These are phyloP conservation scores for Lipophrys pholis DNA, from an alignment of 2,113 vertebrate genomes.

Conservation along the genomic window DNA sequence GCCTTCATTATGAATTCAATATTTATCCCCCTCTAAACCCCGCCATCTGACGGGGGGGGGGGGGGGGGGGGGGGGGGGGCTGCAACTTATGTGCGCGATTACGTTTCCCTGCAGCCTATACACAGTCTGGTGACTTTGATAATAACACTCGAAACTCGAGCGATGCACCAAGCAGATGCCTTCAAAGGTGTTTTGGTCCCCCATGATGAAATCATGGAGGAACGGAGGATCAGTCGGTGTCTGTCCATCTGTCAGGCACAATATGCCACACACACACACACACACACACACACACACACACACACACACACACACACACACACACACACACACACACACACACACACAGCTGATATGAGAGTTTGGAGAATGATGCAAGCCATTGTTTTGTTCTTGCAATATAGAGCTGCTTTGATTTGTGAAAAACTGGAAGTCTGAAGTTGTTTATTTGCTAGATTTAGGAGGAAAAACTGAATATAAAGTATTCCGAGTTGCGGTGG, in stretches of 20 bases:
- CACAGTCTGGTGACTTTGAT: constrained; percentile 32
- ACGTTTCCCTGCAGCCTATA: constrained; percentile 13
- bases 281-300: too few species aligned
- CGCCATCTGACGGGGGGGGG: constrained; percentile 50
- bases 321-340: neutral
- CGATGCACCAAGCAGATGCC: constrained; percentile 57
- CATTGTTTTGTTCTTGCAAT: constrained; percentile 17
- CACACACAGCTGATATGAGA: neutral
- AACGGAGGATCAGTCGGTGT: constrained; percentile 36
- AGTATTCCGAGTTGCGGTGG: too few species aligned
- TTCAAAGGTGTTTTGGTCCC: constrained; percentile 61
- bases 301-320: neutral
- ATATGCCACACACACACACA: constrained; percentile 11
- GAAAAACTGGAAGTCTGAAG: neutral
- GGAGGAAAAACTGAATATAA: too few species aligned
- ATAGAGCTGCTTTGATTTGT: constrained; percentile 20
- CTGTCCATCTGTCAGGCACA: constrained; percentile 58
- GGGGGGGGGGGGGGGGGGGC: constrained; percentile 1
- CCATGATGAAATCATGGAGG: constrained; percentile 35
- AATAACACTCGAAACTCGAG: constrained; percentile 32
- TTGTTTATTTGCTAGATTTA: constrained; percentile 2
- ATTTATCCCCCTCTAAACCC: constrained; percentile 42
- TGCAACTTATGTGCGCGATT: constrained; percentile 12
- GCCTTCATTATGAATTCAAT: constrained; percentile 26
- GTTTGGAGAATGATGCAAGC: constrained; percentile 33